Evolutionary conservation across 2,113 vertebrate genomes (phyloP), one percentile per base, ranked within the genome.

Genomic region (Platysternon megacephalum): DNA sequence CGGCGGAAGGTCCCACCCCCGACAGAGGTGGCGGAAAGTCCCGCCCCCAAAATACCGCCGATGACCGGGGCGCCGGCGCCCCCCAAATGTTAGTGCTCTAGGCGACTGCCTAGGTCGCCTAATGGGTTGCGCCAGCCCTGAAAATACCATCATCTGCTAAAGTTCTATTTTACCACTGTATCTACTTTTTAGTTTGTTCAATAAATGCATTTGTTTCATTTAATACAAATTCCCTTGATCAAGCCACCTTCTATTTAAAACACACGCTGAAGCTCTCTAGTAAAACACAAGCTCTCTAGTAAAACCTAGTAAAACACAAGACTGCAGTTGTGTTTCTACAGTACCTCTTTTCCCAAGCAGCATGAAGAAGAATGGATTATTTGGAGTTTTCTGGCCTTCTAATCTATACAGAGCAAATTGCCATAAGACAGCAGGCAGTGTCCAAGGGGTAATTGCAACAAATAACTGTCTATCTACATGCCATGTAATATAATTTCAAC

Each of bases 161-260:
- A 86, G 93, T 95, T 95, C 94, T 93, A 91, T 91, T 96, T 93
- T 86, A 74, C 87, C 19, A 89, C 93, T 87, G 92, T 88, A 74
- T 42, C 51, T 74, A 44, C 68, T 26, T 29, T 56, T 53, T 49
- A 48, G 6, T 44, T 84, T 65, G 39, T 5, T 46, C 26, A 51
- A 29, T 32, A 39, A 52, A 51, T 81, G 79, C 65, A n/a, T 82
- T 91, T 94, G 52, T 55, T 94, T 91, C 61, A 8, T 88, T 94
- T 91, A 94, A 48, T 46, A 91, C 68, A 80, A 94, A 91, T 84
- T 58, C 44, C 55, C 94, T 96, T 93, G 86, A 93, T 93, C 2
- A 0, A 81, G 79, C 91, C n/a, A 88, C 81, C 21, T 0, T 1
- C 49, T 96, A 89, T 97, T 95, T 89, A 81, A 95, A 97, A 95